Evolutionary conservation across 2,113 vertebrate genomes (phyloP), one percentile per base, ranked within the genome.

Genomic region (Elachura formosa): DNA sequence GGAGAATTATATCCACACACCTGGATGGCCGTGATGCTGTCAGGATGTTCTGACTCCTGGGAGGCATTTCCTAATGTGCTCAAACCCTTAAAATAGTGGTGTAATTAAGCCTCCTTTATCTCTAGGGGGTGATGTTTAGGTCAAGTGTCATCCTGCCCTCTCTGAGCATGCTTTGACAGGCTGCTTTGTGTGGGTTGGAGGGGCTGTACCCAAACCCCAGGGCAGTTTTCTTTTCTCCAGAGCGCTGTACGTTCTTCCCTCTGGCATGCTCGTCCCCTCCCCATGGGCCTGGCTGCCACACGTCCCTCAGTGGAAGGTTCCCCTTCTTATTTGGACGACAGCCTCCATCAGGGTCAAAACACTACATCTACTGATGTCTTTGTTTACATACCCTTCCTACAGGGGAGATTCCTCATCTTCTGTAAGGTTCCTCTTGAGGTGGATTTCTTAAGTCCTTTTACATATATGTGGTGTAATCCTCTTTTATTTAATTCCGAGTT

Each of bases 341-440:
- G 76, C 54, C 75, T 91, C 82, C 89, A 29, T 87, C 87, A 93
- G 87, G 91, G 85, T 91, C 71, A 51, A 55, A 96, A 74, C 94
- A 91, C 93, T 95, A 66, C 91, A 80, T 89, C 83, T 90, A 20
- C 86, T 58, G 77, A 63, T 5, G 69, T 92, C 83, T 77, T 87
- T 72, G 95, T 96, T 96, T 95, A 95, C 90, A 72, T 41, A 36
- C 51, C 75, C 74, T 63, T 92, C 56, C 48, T 54, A 31, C 38
- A 83, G 77, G 63, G 80, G 71, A 93, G 69, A 69, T 84, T 87
- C 76, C 93, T 94, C 87, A 62, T 68, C 21, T 45, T 86, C 91
- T 83, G 80, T 51, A 87, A 40, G 80, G 46, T 85, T 94, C 51
- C 51, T 77, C 81, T 74, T 26, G 55, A 79, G 69, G 75, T 83